These are phyloP conservation scores for Aptenodytes forsteri DNA, from an alignment of 2,113 vertebrate genomes.

Conservation along the genomic window DNA sequence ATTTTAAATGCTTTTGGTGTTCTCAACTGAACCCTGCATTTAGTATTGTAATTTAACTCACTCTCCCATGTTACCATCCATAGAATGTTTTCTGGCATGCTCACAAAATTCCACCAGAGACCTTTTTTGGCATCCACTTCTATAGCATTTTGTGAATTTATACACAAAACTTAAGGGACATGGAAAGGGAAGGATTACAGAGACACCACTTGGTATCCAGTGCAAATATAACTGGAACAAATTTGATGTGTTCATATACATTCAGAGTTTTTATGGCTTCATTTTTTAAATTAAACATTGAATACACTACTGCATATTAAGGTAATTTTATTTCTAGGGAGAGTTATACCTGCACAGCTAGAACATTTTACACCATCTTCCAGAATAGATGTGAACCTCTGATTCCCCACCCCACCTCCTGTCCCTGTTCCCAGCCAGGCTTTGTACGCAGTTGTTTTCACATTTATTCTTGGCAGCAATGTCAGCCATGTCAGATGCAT, in stretches of 20 bases:
- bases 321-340: not conserved
- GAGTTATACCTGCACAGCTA: not conserved
- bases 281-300: not conserved
- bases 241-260: not conserved
- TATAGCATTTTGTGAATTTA: slow-evolving; percentile 4
- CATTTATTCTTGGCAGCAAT: not conserved
- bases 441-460: not conserved
- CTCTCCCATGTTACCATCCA: slow-evolving; percentile 8
- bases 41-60: slow-evolving; percentile 38
- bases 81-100: not conserved
- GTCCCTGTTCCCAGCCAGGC: not conserved
- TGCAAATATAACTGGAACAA: not conserved
- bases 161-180: not conserved
- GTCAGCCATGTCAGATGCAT: not conserved
- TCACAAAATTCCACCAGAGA: slow-evolving; percentile 15
- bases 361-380: not conserved
- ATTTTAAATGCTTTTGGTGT: slow-evolving; percentile 5
- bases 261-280: not conserved
- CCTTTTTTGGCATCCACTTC: not conserved
- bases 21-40: slow-evolving; percentile 42
- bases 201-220: not conserved
- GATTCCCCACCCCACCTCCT: not conserved
- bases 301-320: not conserved
- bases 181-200: not conserved
- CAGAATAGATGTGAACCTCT: not conserved